A percentile compares a stretch with the other conserved stretches of the same genome.
Evolutionary conservation across 1,140 invertebrate genomes (phyloP).

Genomic region (Pseudomyrmex gracilis): DNA sequence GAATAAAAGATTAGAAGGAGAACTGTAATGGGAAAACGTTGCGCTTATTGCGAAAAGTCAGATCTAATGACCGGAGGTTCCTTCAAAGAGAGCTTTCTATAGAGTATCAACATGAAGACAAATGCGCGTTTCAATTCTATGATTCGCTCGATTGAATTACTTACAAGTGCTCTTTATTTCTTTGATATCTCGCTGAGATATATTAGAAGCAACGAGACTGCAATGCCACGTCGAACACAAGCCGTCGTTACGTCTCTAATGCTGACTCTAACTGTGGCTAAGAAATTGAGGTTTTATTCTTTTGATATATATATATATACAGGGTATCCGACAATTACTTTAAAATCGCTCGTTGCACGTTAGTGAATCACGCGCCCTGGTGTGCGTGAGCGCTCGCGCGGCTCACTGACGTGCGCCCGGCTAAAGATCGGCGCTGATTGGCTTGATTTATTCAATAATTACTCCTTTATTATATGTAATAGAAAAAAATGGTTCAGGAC

Average conservation of each 20-base stretch:
- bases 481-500: too few relatives aligned
- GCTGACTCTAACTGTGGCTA: not conserved
- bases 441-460: too few relatives aligned
- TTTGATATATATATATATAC: not conserved
- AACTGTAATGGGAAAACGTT: constrained; percentile 50
- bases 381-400: too few relatives aligned
- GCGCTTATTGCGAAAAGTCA: constrained; percentile 28
- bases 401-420: too few relatives aligned
- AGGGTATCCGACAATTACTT: too few relatives aligned
- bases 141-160: constrained; percentile 40
- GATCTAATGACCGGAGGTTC: not conserved
- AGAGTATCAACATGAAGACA: constrained; percentile 45
- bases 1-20: constrained; percentile 64
- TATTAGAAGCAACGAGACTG: constrained; percentile 44
- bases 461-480: too few relatives aligned
- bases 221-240: constrained; percentile 31
- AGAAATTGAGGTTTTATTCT: constrained; percentile 29
- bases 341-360: not conserved
- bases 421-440: too few relatives aligned
- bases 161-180: constrained; percentile 12
- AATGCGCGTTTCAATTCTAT: constrained; percentile 50
- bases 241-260: constrained; percentile 19
- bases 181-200: constrained; percentile 53
- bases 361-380: too few relatives aligned
- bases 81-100: constrained; percentile 3